Conservation (phyloP, 2,888 invertebrate species). For the Biston stratarius region DNA sequence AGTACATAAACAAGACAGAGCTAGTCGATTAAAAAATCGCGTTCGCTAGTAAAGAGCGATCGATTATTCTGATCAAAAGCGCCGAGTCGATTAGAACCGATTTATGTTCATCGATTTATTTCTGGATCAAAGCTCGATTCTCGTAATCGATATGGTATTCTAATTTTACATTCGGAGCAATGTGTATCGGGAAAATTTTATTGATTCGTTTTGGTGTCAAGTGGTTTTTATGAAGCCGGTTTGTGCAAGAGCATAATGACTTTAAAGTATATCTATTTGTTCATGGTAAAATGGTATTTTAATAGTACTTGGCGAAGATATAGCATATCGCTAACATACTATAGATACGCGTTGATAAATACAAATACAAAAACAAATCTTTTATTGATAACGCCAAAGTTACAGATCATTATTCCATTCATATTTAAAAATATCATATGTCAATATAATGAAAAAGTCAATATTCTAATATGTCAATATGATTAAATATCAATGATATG, state of each 20-base stretch:
- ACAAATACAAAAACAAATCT: too few relatives aligned
- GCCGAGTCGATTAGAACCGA: constrained; percentile 62
- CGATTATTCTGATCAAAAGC: constrained; percentile 66
- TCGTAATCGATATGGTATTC: constrained; percentile 47
- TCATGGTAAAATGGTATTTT: constrained; percentile 21
- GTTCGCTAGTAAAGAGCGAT: constrained; percentile 45
- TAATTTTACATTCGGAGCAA: constrained; percentile 38
- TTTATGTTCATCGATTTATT: constrained; percentile 62
- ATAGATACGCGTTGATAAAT: too few relatives aligned
- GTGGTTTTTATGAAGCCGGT: constrained; percentile 33
- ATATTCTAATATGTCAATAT: too few relatives aligned
- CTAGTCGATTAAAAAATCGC: constrained; percentile 49
- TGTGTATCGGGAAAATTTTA: constrained; percentile 33
- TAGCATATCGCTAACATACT: too few relatives aligned
- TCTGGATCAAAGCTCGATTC: constrained; percentile 67
- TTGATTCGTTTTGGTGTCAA: constrained; percentile 44
- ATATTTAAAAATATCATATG: too few relatives aligned
- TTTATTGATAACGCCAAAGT: too few relatives aligned
- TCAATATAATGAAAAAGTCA: too few relatives aligned
- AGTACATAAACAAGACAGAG: constrained; percentile 40
- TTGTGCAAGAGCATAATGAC: constrained; percentile 16
- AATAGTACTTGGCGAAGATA: neutral
- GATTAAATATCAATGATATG: too few relatives aligned
- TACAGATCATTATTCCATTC: too few relatives aligned
- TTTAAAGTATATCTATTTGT: constrained; percentile 21